These are phyloP conservation scores for Syritta pipiens DNA, from an alignment of 2,888 invertebrate species.

Conservation along the genomic window DNA sequence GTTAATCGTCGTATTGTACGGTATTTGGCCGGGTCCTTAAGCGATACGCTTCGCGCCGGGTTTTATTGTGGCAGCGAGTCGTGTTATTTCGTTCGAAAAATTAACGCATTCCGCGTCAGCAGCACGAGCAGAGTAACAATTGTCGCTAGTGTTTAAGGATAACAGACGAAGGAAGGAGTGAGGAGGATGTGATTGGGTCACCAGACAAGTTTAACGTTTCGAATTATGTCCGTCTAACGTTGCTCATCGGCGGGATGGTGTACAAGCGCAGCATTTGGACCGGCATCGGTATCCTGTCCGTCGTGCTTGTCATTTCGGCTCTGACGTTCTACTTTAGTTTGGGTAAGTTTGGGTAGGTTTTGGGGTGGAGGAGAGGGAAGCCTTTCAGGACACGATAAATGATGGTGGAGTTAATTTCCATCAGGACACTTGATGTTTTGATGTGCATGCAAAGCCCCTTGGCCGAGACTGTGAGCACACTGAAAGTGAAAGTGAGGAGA, in stretches of 20 bases:
- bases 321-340: constrained; percentile 78
- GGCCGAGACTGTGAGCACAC: constrained; percentile 11
- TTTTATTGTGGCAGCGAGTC: constrained; percentile 25
- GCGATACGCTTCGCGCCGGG: neutral
- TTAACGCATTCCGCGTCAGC: constrained; percentile 6
- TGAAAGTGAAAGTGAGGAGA: constrained; percentile 28
- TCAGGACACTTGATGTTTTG: no score
- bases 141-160: constrained; percentile 33
- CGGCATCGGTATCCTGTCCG: constrained; percentile 75
- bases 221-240: constrained; percentile 28
- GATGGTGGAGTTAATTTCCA: constrained; percentile 35
- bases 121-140: neutral
- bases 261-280: constrained; percentile 77
- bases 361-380: neutral
- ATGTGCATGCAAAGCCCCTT: constrained; percentile 10
- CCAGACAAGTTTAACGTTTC: constrained; percentile 51
- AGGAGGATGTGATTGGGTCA: constrained; percentile 58
- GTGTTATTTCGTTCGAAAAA: constrained; percentile 8
- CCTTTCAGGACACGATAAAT: constrained; percentile 22
- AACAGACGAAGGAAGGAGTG: constrained; percentile 39
- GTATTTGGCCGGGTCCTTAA: constrained; percentile 4
- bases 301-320: constrained; percentile 75
- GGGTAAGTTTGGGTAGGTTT: constrained; percentile 73
- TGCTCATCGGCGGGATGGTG: constrained; percentile 72
- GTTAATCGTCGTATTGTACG: constrained; percentile 24